Conservation (phyloP, 2,113 vertebrate species). For the Malurus melanocephalus region DNA sequence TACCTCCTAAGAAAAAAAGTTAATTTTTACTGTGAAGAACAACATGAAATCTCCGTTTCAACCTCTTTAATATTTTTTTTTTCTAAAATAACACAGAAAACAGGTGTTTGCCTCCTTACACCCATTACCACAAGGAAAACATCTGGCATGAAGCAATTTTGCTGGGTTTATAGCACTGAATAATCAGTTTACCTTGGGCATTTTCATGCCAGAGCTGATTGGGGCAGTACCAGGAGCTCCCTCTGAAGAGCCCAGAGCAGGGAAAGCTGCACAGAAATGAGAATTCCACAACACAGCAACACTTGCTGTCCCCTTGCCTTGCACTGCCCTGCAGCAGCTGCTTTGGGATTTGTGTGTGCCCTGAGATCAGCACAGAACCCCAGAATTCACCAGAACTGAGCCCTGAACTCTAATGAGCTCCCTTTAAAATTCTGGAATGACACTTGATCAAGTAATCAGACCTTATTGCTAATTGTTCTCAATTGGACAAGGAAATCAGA, state of each 20-base stretch:
- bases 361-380: background rate
- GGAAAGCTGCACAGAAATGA: background rate
- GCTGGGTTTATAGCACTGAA: background rate
- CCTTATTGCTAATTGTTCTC: background rate
- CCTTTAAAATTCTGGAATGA: background rate
- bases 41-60: background rate
- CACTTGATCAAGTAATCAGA: background rate
- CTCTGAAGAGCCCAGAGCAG: background rate
- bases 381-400: background rate
- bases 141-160: background rate
- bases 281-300: rapidly evolving
- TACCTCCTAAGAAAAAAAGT: background rate
- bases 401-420: background rate
- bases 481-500: background rate
- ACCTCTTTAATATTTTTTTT: background rate
- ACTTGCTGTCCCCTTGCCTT: background rate
- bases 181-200: background rate
- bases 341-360: background rate
- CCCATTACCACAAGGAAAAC: background rate
- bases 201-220: background rate
- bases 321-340: background rate
- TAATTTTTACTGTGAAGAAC: background rate
- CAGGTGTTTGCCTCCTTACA: background rate
- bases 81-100: too few relatives aligned
- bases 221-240: too few relatives aligned